Conservation (phyloP, 2,113 vertebrate genomes). For the Ariopsis seemanni region DNA sequence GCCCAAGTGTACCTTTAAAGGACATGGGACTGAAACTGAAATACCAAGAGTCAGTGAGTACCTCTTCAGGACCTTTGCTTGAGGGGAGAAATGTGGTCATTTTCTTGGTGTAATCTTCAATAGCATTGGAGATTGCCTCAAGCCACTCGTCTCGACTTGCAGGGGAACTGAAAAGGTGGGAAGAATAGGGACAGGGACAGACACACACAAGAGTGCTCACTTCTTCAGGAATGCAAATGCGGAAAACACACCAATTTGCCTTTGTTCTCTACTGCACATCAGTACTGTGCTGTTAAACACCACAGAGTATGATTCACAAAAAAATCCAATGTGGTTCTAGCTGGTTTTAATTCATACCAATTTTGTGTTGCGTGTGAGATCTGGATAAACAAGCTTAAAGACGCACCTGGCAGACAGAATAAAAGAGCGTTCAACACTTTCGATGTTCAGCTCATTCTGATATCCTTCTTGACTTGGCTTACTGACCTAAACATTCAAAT, state of each 20-base stretch:
- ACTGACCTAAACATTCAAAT: constrained; percentile 73
- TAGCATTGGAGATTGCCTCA: constrained; percentile 89
- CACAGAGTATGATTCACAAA: neutral
- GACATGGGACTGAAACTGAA: neutral
- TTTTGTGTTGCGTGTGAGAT: neutral
- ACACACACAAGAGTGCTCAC: neutral
- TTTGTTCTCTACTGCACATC: neutral
- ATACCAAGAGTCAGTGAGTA: neutral
- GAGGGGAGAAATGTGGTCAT: constrained; percentile 86
- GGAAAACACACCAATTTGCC: neutral
- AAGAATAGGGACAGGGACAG: neutral
- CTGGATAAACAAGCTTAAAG: neutral
- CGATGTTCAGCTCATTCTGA: constrained; percentile 97
- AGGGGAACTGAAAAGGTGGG: constrained; percentile 79
- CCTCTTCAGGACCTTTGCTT: constrained; percentile 88
- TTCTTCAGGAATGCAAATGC: constrained; percentile 4
- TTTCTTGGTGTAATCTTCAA: constrained; percentile 93
- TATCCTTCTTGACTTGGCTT: constrained; percentile 97
- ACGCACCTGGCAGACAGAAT: constrained; percentile 92
- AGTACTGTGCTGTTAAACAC: neutral
- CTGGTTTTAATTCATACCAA: neutral
- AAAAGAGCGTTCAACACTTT: constrained; percentile 96
- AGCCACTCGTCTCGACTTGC: constrained; percentile 94
- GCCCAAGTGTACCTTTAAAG: neutral
- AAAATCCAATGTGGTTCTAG: neutral